Evolutionary conservation across 2,113 vertebrate species (phyloP), one percentile per base, ranked within the genome.

Genomic region (Mesitornis unicolor): DNA sequence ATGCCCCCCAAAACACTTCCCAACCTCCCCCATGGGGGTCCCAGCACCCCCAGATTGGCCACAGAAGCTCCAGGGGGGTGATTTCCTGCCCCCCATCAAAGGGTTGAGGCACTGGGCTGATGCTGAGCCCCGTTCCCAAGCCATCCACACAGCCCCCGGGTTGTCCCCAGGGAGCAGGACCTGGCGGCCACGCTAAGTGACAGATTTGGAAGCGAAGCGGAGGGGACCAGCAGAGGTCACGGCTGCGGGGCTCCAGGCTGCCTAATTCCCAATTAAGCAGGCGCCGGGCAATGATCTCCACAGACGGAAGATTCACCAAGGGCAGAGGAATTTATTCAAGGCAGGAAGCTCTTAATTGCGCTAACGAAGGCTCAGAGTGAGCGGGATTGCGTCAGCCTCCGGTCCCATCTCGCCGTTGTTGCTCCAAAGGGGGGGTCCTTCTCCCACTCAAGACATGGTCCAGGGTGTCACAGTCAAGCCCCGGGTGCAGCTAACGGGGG

Each of bases 341-440:
- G 28, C 8, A 3, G 70, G 90, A 47, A 68, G 56, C 67, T 77
- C 81, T 50, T 96, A 97, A 96, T 94, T 85, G 87, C 5, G 3
- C 8, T 78, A 60, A 95, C 0, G 35, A 93, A 93, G 87, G 96
- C 56, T 2, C 74, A 13, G 33, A 45, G 29, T 13, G 0, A 4
- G 56, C 25, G n/a, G 0, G 13, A 43, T 11, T 47, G 47, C 45
- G 2, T 87, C 94, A 89, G 69, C 40, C 64, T 65, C 33, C 6
- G 1, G 65, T 20, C 64, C 19, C 59, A 6, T 33, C 68, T 77
- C 2, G 0, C 28, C 0, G 5, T 53, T 1, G 5, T 21, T 19
- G 9, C 59, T 47, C 45, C 6, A 0, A 25, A n/a, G 43, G 25
- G n/a, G n/a, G n/a, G 8, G 7, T 7, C 53, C 35, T 78, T 21